These are phyloP conservation scores for Ypsolopha sequella DNA, from an alignment of 2,888 invertebrate genomes.

Conservation along the genomic window DNA sequence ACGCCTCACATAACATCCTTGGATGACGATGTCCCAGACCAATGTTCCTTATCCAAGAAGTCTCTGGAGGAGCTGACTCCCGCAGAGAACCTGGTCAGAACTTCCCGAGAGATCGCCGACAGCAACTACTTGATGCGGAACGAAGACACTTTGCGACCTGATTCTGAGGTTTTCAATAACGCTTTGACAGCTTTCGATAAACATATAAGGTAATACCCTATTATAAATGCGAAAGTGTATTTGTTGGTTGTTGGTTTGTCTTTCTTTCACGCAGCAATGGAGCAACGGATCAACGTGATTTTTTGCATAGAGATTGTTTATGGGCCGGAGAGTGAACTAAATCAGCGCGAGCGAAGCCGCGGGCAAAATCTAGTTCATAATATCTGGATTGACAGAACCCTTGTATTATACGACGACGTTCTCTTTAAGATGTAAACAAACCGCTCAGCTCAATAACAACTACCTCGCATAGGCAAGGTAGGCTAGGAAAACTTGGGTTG, in stretches of 20 bases:
- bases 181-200: conserved; percentile 48
- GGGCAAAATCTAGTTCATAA: too few relatives aligned
- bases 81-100: conserved; percentile 43
- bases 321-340: too few relatives aligned
- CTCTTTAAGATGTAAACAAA: background rate
- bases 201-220: conserved; percentile 39
- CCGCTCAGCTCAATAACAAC: background rate
- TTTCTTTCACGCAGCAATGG: too few relatives aligned
- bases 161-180: conserved; percentile 36
- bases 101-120: conserved; percentile 39
- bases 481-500: too few relatives aligned
- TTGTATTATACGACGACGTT: background rate
- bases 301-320: too few relatives aligned
- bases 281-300: too few relatives aligned
- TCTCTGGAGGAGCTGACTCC: conserved; percentile 32
- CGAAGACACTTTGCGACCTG: conserved; percentile 40
- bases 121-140: conserved; percentile 44
- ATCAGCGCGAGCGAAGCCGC: too few relatives aligned
- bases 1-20: conserved; percentile 40
- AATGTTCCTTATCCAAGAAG: conserved; percentile 41
- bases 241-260: too few relatives aligned
- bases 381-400: background rate
- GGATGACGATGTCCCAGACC: conserved; percentile 41
- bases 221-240: too few relatives aligned
- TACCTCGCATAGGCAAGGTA: too few relatives aligned